phyloP scores from a whole-genome alignment of 2,888 invertebrate species.

The Drosophila putrida region DNA sequence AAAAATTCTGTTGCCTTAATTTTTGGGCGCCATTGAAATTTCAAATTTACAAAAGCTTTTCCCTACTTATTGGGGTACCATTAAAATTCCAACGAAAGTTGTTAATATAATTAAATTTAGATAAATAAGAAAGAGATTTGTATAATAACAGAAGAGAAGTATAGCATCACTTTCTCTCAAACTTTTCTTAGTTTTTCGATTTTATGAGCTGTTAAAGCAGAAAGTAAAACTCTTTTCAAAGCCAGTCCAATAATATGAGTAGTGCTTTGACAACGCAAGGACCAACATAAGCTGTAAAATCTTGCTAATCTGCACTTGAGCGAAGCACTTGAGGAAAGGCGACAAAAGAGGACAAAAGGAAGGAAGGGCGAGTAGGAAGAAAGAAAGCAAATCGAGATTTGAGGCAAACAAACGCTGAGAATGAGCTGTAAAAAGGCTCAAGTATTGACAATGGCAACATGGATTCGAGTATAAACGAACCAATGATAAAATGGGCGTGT shows the following conservation, averaged over 20 bases:
- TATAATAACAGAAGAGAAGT: no score
- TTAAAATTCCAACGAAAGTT: constrained; percentile 2
- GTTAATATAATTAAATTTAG: constrained; percentile 21
- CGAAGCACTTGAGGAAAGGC: constrained; percentile 50
- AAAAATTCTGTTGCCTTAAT: constrained; percentile 17
- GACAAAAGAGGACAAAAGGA: constrained; percentile 1
- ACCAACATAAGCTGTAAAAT: constrained; percentile 64
- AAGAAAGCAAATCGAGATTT: constrained; percentile 58
- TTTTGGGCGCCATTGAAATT: constrained; percentile 8
- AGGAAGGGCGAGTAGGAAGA: neutral
- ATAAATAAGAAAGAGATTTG: neutral
- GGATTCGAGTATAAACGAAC: constrained; percentile 40
- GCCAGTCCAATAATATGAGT: constrained; percentile 23
- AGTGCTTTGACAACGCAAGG: constrained; percentile 30
- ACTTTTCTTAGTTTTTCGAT: constrained; percentile 6
- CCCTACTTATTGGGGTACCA: constrained; percentile 10
- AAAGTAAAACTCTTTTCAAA: constrained; percentile 35
- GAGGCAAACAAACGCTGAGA: constrained; percentile 68
- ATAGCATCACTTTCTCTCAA: neutral
- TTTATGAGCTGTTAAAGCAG: neutral
- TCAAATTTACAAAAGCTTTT: constrained; percentile 1
- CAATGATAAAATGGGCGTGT: constrained; percentile 47
- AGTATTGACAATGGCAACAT: constrained; percentile 76
- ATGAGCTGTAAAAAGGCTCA: constrained; percentile 80
- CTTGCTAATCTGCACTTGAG: constrained; percentile 76